Percentiles rank a stretch among this genome's conserved stretches.
These are phyloP conservation scores for Corythaixoides concolor DNA, from an alignment of 2,113 vertebrate species.

Conservation along the genomic window DNA sequence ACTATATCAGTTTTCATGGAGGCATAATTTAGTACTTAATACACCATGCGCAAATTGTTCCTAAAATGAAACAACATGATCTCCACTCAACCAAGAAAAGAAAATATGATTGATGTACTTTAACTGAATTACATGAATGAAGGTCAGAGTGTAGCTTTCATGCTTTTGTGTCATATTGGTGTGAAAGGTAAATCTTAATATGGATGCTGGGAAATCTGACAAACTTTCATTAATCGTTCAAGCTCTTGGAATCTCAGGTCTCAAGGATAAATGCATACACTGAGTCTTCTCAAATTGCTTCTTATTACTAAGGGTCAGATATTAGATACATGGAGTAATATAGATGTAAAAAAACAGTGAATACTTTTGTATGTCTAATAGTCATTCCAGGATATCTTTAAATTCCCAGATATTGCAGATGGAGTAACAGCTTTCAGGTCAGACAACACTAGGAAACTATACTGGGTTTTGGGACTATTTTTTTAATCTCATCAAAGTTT, in stretches of 20 bases:
- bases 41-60: constrained; percentile 37
- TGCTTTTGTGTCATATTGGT: constrained; percentile 3
- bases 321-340: neutral
- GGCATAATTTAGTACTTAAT: constrained; percentile 39
- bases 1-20: neutral
- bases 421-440: neutral
- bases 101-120: constrained; percentile 52
- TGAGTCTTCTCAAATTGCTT: neutral
- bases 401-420: neutral
- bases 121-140: constrained; percentile 23
- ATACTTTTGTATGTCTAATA: neutral
- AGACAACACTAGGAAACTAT: neutral
- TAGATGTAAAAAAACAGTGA: neutral
- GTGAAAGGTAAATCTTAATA: constrained; percentile 29
- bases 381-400: neutral
- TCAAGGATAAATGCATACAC: neutral
- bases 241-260: neutral
- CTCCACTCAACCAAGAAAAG: constrained; percentile 25
- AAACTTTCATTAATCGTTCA: neutral
- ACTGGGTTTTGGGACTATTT: neutral
- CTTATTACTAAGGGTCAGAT: neutral
- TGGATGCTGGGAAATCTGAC: neutral
- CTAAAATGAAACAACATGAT: constrained; percentile 51
- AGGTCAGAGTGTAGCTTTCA: constrained; percentile 38
- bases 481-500: neutral